Evolutionary conservation across 2,888 invertebrate species (phyloP), one percentile per base, ranked within the genome.

Genomic region (Acanthoscelides obtectus): DNA sequence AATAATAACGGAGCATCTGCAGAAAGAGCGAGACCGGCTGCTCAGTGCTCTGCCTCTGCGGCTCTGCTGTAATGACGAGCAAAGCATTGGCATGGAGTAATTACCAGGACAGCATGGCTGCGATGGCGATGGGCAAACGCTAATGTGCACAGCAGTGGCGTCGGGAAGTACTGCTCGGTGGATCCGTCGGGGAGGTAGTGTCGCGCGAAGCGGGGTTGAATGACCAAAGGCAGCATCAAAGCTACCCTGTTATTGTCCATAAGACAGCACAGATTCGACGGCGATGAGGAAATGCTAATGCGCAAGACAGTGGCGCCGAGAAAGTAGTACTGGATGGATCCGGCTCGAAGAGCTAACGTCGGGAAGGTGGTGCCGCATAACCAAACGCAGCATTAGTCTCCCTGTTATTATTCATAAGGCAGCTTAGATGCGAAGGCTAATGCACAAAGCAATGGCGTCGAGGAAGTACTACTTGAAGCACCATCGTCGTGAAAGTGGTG

Each of bases 1-100:
- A 82, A 84, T 84, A 83, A 84, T 83, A 83, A 84, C 82, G 81
- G 82, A 45, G 45, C 12, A 45, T 45, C 45, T 17, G 45, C 45
- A 45, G 45, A 45, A 45, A 45, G 81, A 78, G 83, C 80, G 75
- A 45, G 45, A 45, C 12, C 45, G 81, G n/a, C n/a, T n/a, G n/a
- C n/a, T n/a, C n/a, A n/a, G n/a, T n/a, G n/a, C n/a, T n/a, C n/a
- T n/a, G n/a, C n/a, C n/a, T n/a, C n/a, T n/a, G n/a, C n/a, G n/a
- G n/a, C n/a, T n/a, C n/a, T n/a, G n/a, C n/a, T n/a, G n/a, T n/a
- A n/a, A n/a, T n/a, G n/a, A n/a, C n/a, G n/a, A n/a, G n/a, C n/a
- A n/a, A n/a, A n/a, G n/a, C n/a, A n/a, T n/a, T n/a, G n/a, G n/a
- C n/a, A n/a, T n/a, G n/a, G n/a, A n/a, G n/a, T n/a, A n/a, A n/a